Evolutionary conservation across 1,140 invertebrate species (phyloP).

Genomic region (Nebria ingens): DNA sequence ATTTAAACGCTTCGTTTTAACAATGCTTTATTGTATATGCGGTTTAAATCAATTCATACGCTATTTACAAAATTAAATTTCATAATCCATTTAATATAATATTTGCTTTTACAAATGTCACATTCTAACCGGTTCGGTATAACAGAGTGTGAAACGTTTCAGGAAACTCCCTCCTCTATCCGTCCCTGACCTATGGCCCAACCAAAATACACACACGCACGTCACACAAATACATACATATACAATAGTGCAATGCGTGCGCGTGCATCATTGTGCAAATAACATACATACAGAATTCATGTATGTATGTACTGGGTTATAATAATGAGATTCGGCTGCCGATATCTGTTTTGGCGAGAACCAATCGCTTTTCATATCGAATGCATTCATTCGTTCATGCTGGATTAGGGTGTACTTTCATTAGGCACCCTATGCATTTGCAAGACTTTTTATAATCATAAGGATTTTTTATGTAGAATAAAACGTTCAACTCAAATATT

Average conservation of each 20-base stretch:
- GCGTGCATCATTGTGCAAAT: too few species aligned
- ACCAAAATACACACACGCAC: background rate
- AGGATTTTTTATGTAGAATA: background rate
- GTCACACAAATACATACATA: background rate
- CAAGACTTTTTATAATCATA: background rate
- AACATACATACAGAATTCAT: too few species aligned
- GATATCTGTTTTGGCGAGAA: constrained; percentile 21
- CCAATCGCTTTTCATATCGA: constrained; percentile 25
- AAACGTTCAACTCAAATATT: background rate
- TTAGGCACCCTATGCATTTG: constrained; percentile 17
- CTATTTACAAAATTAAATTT: background rate
- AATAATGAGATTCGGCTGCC: constrained; percentile 28
- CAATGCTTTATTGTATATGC: background rate
- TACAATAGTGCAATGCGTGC: background rate
- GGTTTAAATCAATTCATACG: background rate
- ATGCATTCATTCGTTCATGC: too few species aligned
- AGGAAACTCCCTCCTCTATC: background rate
- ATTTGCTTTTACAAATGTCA: background rate
- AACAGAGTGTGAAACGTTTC: background rate
- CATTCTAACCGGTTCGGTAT: background rate
- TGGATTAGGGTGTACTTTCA: too few species aligned
- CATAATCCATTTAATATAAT: background rate
- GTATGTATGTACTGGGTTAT: constrained; percentile 21
- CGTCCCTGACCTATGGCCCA: background rate
- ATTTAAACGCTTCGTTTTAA: background rate